phyloP scores from a whole-genome alignment of 2,113 vertebrate genomes.

The Cryptotis parvus region DNA sequence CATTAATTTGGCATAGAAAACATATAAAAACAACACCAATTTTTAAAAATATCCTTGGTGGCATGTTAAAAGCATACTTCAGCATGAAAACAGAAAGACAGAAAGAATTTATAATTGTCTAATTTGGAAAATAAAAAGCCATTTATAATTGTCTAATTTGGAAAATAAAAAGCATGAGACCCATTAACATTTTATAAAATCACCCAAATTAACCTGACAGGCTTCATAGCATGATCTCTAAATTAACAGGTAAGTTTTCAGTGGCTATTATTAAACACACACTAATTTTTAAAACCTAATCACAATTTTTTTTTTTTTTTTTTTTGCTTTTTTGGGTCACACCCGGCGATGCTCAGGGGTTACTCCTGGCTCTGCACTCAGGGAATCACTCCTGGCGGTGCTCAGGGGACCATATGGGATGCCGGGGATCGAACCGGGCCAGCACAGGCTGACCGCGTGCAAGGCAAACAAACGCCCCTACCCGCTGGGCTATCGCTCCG shows the following conservation, averaged over 20 bases:
- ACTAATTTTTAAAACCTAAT: conserved; percentile 5
- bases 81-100: conserved; percentile 30
- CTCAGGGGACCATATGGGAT: no score
- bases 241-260: conserved; percentile 71
- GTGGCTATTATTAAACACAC: conserved; percentile 55
- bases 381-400: no score
- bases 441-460: no score
- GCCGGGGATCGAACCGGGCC: no score
- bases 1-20: conserved; percentile 45
- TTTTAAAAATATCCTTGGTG: conserved; percentile 35
- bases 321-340: no score
- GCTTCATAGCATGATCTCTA: conserved; percentile 48
- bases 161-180: conserved; percentile 48
- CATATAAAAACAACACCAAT: neutral
- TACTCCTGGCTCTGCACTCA: no score
- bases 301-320: no score
- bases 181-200: neutral
- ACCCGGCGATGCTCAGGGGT: no score
- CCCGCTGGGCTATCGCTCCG: no score
- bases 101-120: neutral
- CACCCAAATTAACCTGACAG: conserved; percentile 34
- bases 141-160: neutral
- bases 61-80: conserved; percentile 34
- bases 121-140: conserved; percentile 34
- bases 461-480: no score